These are phyloP conservation scores for Pantelozetes paolii DNA, from an alignment of 2,888 invertebrate species.

Conservation along the genomic window DNA sequence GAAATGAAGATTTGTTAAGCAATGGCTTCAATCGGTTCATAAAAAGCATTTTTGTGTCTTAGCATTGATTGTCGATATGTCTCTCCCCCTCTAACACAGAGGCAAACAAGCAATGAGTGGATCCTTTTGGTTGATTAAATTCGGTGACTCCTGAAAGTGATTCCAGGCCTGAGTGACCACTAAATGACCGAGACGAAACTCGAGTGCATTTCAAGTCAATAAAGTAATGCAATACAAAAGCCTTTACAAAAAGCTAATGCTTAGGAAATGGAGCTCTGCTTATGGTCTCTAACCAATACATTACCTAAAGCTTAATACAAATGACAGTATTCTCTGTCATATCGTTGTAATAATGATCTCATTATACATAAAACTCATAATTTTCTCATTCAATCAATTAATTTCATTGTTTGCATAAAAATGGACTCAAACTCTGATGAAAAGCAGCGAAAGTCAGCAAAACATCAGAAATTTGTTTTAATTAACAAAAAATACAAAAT, in stretches of 20 bases:
- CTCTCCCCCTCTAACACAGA: neutral
- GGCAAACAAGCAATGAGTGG: neutral
- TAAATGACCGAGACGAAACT: slow-evolving; percentile 36
- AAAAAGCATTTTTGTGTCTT: slow-evolving; percentile 26
- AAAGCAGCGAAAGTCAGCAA: no score
- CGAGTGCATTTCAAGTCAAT: slow-evolving; percentile 32
- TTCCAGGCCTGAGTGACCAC: slow-evolving; percentile 37
- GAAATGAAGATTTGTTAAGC: neutral
- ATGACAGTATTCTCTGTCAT: neutral
- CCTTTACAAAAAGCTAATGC: slow-evolving; percentile 24
- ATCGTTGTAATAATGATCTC: slow-evolving; percentile 22
- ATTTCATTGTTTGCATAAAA: neutral
- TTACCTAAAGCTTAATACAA: slow-evolving; percentile 25
- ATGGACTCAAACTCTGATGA: neutral
- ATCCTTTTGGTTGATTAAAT: slow-evolving; percentile 36
- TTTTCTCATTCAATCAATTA: slow-evolving; percentile 33
- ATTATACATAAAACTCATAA: slow-evolving; percentile 20
- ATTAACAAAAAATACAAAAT: neutral
- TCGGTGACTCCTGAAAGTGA: slow-evolving; percentile 17
- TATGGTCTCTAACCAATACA: neutral
- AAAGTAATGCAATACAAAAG: slow-evolving; percentile 27
- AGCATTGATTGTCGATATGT: slow-evolving; percentile 20
- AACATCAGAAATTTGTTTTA: neutral
- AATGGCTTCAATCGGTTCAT: neutral
- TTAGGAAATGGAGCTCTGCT: slow-evolving; percentile 30